Evolutionary conservation across 30 jellyfish, hydroid and myxozoan genomes (phyloP), one percentile per base, ranked within the genome.

Genomic region (Aurelia aurita complex sp. Pacific): DNA sequence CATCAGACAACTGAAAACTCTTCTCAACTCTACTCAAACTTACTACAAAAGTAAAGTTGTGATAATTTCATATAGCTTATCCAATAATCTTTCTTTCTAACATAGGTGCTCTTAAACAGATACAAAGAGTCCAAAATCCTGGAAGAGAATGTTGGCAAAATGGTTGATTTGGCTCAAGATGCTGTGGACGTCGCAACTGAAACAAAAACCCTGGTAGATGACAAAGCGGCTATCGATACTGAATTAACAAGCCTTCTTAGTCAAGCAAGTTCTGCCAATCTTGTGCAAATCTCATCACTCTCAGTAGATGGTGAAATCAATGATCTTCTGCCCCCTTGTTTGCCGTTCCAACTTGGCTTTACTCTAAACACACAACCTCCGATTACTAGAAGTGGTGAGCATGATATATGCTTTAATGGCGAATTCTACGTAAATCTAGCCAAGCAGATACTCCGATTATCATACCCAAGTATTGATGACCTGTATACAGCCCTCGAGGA

Each of bases 401-500:
- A 68, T 34, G 78, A 68, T 50, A 50, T 68, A 5, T 68, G 78
- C 78, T 68, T 68, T 2, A 68, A 68, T 12, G 78, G 78, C 7
- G 78, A 68, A 10, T 68, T 68, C 53, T 68, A 68, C 53, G 5
- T 19, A 61, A 68, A 68, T 34, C 10, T 68, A 34, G 78, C 52
- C 11, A 12, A 5, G 13, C 46, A 34, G 23, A 68, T 68, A 50
- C 53, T 68, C 53, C 13, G 78, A 46, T 46, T 14, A 6, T 46
- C 57, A 46, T 46, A 46, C 57, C 57, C 57, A 0, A 46, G 57
- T 9, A 46, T 46, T 9, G 57, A 46, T 46, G 57, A 7, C 2
- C 14, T 46, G 4, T 46, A 46, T 46, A 46, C 13, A 46, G 57
- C 57, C 6, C 57, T 46, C 2, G 57, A 46, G 15, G 57, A 46